Percentiles rank a stretch among this genome's conserved stretches.
Evolutionary conservation across 2,113 vertebrate species (phyloP).

Genomic region (Lanius collurio): DNA sequence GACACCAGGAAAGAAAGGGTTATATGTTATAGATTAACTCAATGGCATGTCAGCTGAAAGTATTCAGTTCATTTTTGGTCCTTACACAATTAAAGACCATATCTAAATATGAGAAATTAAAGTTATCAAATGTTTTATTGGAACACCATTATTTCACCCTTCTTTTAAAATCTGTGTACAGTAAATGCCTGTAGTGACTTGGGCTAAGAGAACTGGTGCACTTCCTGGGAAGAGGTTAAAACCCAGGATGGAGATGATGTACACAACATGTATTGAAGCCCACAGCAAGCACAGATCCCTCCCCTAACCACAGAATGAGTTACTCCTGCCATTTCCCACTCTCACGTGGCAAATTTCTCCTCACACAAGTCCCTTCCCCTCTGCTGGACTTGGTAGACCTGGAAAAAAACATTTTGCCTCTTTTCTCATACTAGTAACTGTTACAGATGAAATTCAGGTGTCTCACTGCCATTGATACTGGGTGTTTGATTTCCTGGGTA

Average conservation of each 20-base stretch:
- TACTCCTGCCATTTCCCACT: not conserved
- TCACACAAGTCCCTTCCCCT: not conserved
- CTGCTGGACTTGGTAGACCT: not conserved
- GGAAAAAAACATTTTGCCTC: not conserved
- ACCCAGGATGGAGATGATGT: not conserved
- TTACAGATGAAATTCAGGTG: not conserved
- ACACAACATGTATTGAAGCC: not conserved
- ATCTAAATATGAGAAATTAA: not conserved
- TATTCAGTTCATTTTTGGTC: not conserved
- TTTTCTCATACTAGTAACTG: not conserved
- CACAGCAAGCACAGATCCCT: rapidly evolving
- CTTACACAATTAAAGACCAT: not conserved
- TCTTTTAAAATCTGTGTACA: not conserved
- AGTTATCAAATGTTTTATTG: not conserved
- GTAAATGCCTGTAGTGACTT: not conserved
- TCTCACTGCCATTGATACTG: not conserved
- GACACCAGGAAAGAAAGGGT: not conserved
- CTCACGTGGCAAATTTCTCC: rapidly evolving
- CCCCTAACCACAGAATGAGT: too few species aligned
- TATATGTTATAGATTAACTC: not conserved
- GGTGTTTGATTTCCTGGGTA: not conserved
- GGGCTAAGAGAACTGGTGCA: not conserved
- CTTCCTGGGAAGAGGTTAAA: not conserved
- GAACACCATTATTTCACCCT: not conserved
- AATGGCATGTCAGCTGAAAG: not conserved